Conservation (phyloP, 2,113 vertebrate genomes). For the Aspiorhynchus laticeps region DNA sequence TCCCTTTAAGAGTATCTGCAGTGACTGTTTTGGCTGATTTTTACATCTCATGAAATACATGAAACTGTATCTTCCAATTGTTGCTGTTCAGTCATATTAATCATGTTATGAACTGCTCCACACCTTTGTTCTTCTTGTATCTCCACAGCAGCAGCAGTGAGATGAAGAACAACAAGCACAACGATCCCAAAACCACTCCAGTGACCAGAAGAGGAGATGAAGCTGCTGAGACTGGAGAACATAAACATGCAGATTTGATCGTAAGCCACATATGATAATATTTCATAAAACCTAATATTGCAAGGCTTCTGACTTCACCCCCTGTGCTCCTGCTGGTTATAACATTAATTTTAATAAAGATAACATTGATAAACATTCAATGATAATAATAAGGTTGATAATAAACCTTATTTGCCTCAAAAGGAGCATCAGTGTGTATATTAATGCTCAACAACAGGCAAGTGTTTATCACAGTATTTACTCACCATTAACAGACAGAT, state of each 20-base stretch:
- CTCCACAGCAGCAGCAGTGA: not conserved
- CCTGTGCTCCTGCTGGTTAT: not conserved
- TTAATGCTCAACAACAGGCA: too few species aligned
- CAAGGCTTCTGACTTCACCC: not conserved
- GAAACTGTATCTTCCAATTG: not conserved
- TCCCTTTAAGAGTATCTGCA: too few species aligned
- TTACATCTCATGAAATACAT: not conserved
- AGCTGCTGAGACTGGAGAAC: not conserved
- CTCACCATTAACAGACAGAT: not conserved
- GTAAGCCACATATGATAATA: not conserved
- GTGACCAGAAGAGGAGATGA: not conserved
- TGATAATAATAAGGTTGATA: too few species aligned
- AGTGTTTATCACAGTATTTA: too few species aligned
- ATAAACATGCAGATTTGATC: not conserved
- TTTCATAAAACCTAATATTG: not conserved
- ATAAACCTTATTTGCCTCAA: too few species aligned
- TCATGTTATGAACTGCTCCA: not conserved
- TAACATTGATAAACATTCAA: too few species aligned
- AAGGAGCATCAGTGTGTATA: too few species aligned
- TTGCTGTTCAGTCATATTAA: not conserved
- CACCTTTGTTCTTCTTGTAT: constrained; percentile 47
- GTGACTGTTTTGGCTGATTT: not conserved
- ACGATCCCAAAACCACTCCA: not conserved
- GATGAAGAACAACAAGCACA: not conserved
- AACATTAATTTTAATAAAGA: too few species aligned